phyloP scores from a whole-genome alignment of 2,888 invertebrate species.

The Drosophila infuscata region DNA sequence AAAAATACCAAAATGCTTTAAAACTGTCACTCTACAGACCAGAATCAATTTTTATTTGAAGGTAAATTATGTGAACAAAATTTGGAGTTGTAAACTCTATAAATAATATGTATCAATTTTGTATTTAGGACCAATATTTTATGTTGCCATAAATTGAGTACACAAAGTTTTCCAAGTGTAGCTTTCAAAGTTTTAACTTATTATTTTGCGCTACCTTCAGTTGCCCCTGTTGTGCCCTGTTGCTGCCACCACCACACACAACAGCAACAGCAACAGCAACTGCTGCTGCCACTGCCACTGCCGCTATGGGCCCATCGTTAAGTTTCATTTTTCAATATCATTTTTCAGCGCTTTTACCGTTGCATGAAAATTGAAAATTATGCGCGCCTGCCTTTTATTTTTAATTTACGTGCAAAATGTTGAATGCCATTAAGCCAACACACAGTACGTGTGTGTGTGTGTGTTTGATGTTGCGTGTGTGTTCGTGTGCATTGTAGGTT shows the following conservation, averaged over 20 bases:
- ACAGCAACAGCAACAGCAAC: background rate
- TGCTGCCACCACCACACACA: background rate
- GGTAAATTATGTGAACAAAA: background rate
- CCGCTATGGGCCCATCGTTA: slow-evolving; percentile 41
- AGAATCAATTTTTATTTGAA: background rate
- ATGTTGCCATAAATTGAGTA: slow-evolving; percentile 6
- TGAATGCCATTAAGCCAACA: slow-evolving; percentile 39
- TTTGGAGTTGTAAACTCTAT: background rate
- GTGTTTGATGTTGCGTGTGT: slow-evolving; percentile 1
- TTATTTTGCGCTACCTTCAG: slow-evolving; percentile 1
- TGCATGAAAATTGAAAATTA: slow-evolving; percentile 74
- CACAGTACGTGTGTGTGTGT: slow-evolving; percentile 1
- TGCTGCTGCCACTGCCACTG: background rate
- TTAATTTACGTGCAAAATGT: slow-evolving; percentile 58
- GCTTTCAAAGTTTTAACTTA: slow-evolving; percentile 45
- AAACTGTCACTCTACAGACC: background rate
- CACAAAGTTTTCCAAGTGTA: slow-evolving; percentile 35
- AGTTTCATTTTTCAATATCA: slow-evolving; percentile 71
- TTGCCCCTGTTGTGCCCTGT: background rate
- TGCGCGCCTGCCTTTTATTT: slow-evolving; percentile 61
- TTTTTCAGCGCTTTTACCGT: slow-evolving; percentile 63
- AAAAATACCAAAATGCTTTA: background rate
- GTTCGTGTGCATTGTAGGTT: slow-evolving; percentile 2
- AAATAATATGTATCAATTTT: background rate
- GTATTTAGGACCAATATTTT: background rate